A percentile compares a stretch with the other conserved stretches of the same genome.
Evolutionary conservation across 2,888 invertebrate genomes (phyloP).

Genomic region (Pilophorus perplexus): DNA sequence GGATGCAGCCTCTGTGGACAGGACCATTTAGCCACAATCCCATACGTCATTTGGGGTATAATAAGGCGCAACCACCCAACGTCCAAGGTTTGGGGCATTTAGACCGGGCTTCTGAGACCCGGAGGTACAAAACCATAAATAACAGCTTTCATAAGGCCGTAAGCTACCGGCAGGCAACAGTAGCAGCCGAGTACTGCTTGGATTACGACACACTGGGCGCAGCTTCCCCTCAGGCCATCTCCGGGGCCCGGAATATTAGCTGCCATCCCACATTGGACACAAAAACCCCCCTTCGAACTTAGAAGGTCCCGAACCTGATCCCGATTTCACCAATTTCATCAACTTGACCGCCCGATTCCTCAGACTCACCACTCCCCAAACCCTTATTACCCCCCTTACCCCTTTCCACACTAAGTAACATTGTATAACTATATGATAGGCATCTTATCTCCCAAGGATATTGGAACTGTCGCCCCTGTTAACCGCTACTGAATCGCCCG

Average conservation of each 20-base stretch:
- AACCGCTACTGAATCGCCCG: slow-evolving; percentile 10
- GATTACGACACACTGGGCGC: slow-evolving; percentile 19
- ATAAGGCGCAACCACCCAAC: too few relatives aligned
- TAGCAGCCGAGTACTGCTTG: slow-evolving; percentile 5
- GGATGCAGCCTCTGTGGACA: too few relatives aligned
- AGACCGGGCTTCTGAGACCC: slow-evolving; percentile 1
- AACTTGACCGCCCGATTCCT: slow-evolving; percentile 6
- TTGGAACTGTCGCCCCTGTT: slow-evolving; percentile 14
- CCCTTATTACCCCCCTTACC: neutral
- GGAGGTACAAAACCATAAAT: slow-evolving; percentile 17
- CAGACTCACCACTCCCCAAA: neutral
- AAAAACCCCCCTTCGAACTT: neutral
- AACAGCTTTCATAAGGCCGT: slow-evolving; percentile 11
- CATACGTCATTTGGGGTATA: too few relatives aligned
- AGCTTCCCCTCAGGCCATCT: slow-evolving; percentile 21
- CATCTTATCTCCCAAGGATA: slow-evolving; percentile 22
- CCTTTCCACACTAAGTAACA: neutral
- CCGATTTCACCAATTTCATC: slow-evolving; percentile 25
- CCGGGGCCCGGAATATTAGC: slow-evolving; percentile 8
- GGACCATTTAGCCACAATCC: too few relatives aligned
- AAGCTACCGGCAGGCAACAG: slow-evolving; percentile 27
- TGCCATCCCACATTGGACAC: slow-evolving; percentile 13
- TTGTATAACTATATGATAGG: slow-evolving; percentile 18
- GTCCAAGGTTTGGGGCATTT: too few relatives aligned
- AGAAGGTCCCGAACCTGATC: neutral